Evolutionary conservation across 1,140 invertebrate species (phyloP), one percentile per base, ranked within the genome.

Genomic region (Monomorium pharaonis): DNA sequence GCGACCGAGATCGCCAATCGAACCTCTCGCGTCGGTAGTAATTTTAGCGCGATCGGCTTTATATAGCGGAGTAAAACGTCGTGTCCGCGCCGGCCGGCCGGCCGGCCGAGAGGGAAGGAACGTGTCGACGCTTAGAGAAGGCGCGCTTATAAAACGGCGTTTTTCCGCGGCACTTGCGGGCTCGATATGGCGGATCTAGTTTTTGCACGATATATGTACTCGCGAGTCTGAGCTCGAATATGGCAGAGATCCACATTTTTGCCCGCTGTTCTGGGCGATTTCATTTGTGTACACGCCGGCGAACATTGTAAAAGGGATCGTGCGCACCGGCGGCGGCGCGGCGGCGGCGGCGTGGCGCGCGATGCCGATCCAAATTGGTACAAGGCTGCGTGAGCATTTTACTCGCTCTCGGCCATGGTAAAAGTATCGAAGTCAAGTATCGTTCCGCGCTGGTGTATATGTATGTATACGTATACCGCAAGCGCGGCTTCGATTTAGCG

Each of bases 381-480:
- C 90, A 92, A 92, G 91, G 91, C 86, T 90, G 88, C 89, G 70
- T 85, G 85, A 84, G 81, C 85, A 90, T 86, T 90, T 88, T 91
- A 86, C 88, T 87, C 87, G 62, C 81, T 87, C 83, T 88, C 91
- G 80, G 74, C 87, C 84, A 91, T 49, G 89, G 88, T 90, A 90
- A 89, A 89, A 89, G 89, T 90, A 88, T 76, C 42, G 86, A 88
- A 88, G 84, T 58, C 60, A 84, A 83, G 78, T 83, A 83, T 83
- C 78, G 78, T 83, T 72, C 42, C 67, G 33, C 24, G 56, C 49
- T 62, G 54, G 21, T 21, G 54, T 27, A 42, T 84, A n/a, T n/a
- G n/a, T n/a, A n/a, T n/a, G n/a, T n/a, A n/a, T n/a, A n/a, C n/a
- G n/a, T n/a, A 33, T 33, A 30, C 18, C n/a, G 54, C 47, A n/a